Percentiles rank a stretch among this genome's conserved stretches.
These are phyloP conservation scores for Bergia sp. DNA, from an alignment of 92 coral and sea anemone genomes.

Conservation along the genomic window DNA sequence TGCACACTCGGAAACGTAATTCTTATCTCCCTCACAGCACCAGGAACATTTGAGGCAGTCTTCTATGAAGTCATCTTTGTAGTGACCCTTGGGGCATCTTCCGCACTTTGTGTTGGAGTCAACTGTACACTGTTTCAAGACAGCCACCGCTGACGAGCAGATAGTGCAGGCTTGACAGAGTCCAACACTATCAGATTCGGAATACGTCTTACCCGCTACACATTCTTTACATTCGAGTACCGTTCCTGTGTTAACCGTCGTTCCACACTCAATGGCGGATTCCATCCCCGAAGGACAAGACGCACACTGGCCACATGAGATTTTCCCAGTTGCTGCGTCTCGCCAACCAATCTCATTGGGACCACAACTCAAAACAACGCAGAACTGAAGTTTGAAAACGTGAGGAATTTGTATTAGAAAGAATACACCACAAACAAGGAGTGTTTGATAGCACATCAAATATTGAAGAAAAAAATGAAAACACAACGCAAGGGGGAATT, in stretches of 20 bases:
- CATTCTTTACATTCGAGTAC: neutral
- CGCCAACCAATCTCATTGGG: constrained; percentile 28
- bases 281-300: constrained; percentile 35
- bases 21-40: constrained; percentile 28
- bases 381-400: neutral
- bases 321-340: neutral
- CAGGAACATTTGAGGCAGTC: constrained; percentile 35
- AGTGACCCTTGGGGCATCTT: constrained; percentile 16
- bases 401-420: neutral
- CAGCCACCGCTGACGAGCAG: constrained; percentile 3
- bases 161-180: constrained; percentile 17
- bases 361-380: neutral
- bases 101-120: constrained; percentile 33
- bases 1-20: neutral
- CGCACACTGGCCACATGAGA: neutral
- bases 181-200: constrained; percentile 22
- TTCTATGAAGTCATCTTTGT: constrained; percentile 9
- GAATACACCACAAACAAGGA: neutral
- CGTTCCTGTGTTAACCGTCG: constrained; percentile 13
- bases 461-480: neutral
- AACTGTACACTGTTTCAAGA: neutral
- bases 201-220: neutral
- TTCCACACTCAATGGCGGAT: constrained; percentile 24
- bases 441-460: neutral
- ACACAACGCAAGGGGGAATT: neutral